These are phyloP conservation scores for Odontesthes bonariensis DNA, from an alignment of 2,113 vertebrate species.

Conservation along the genomic window DNA sequence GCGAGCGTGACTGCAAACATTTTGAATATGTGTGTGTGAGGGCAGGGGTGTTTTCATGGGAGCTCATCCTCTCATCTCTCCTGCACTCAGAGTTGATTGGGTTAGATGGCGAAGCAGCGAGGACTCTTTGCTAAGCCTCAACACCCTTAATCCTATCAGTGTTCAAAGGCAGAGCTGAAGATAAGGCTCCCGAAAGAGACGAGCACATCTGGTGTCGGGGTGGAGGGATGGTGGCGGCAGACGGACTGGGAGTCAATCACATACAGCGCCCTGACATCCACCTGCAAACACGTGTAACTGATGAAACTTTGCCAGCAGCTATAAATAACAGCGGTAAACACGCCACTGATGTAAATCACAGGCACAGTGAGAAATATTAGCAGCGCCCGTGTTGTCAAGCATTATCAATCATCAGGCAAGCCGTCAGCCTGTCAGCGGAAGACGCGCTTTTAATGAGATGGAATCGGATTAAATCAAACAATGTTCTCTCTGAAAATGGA, in stretches of 20 bases:
- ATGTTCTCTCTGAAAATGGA: background rate
- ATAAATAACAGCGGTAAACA: slow-evolving; percentile 48
- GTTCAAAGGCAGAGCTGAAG: slow-evolving; percentile 74
- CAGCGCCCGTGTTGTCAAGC: background rate
- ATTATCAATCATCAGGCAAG: slow-evolving; percentile 16
- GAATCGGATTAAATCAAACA: background rate
- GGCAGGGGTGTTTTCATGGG: slow-evolving; percentile 34
- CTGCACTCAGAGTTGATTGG: slow-evolving; percentile 73
- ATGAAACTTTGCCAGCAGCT: slow-evolving; percentile 11
- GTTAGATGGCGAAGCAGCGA: slow-evolving; percentile 55
- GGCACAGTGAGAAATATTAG: slow-evolving; percentile 12
- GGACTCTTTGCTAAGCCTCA: slow-evolving; percentile 64
- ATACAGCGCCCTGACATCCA: slow-evolving; percentile 18
- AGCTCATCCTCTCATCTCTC: slow-evolving; percentile 49
- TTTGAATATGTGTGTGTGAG: slow-evolving; percentile 13
- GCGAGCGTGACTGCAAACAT: background rate
- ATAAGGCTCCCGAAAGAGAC: slow-evolving; percentile 66
- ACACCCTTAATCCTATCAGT: slow-evolving; percentile 74
- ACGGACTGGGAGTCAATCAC: slow-evolving; percentile 40
- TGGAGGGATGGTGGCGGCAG: slow-evolving; percentile 37
- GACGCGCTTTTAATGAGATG: slow-evolving; percentile 7
- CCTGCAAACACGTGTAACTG: slow-evolving; percentile 28
- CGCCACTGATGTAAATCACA: slow-evolving; percentile 43
- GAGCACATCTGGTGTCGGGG: slow-evolving; percentile 60
- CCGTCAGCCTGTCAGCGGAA: slow-evolving; percentile 15